Percentiles rank a stretch among this genome's conserved stretches.
Evolutionary conservation across 2,888 invertebrate genomes (phyloP).

Genomic region (Cancer borealis): DNA sequence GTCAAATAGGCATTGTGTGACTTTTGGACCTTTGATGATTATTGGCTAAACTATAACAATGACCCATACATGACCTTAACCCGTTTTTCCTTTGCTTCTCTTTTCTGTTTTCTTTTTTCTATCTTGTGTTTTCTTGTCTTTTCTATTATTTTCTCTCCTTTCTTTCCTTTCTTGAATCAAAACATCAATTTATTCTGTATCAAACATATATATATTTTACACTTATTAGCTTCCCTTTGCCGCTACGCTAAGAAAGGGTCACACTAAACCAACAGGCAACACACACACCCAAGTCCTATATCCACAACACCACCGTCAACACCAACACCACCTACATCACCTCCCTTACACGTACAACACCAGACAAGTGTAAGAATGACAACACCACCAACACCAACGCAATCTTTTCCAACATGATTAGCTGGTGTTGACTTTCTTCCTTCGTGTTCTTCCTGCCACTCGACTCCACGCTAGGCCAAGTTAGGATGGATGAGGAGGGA

Average conservation of each 20-base stretch:
- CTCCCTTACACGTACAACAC: not conserved
- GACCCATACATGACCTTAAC: not conserved
- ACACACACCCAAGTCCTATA: not conserved
- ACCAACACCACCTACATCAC: not conserved
- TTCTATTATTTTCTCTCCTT: not conserved
- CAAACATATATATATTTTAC: not conserved
- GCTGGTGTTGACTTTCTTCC: not conserved
- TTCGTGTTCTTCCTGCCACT: slow-evolving; percentile 1
- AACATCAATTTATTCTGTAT: not conserved
- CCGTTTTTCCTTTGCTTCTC: not conserved
- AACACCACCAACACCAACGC: not conserved
- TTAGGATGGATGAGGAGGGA: not conserved
- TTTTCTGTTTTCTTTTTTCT: not conserved
- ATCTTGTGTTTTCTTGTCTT: not conserved
- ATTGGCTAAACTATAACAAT: not conserved
- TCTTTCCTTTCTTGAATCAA: not conserved
- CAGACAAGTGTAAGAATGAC: not conserved
- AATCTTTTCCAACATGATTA: not conserved
- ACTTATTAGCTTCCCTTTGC: not conserved
- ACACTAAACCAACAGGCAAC: not conserved
- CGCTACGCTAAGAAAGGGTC: not conserved
- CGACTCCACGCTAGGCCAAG: not conserved
- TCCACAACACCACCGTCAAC: not conserved
- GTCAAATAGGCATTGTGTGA: not conserved
- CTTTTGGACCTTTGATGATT: not conserved